A percentile compares a stretch with the other conserved stretches of the same genome.
Conservation (phyloP, 2,888 invertebrate species). For the Amphimallon solstitiale region DNA sequence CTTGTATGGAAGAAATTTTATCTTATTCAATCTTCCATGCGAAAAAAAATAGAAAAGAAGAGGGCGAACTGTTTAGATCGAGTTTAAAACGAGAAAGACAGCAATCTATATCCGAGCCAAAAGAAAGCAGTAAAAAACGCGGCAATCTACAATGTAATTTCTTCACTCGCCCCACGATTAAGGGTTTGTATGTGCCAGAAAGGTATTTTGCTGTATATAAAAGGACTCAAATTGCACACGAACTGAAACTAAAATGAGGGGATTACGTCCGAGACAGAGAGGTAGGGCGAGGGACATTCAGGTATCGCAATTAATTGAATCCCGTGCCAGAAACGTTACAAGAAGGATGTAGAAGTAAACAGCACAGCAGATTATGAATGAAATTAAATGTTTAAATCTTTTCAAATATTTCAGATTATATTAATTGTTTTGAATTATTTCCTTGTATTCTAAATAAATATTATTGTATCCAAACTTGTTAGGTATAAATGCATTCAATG, state of each 20-base stretch:
- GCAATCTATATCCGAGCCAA: no score
- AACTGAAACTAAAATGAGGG: constrained; percentile 11
- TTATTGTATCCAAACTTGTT: no score
- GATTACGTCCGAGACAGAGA: constrained; percentile 40
- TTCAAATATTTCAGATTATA: neutral
- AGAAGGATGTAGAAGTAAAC: neutral
- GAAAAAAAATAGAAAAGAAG: no score
- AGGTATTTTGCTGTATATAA: neutral
- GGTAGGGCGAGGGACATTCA: constrained; percentile 9
- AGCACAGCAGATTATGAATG: neutral
- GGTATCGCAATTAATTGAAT: constrained; percentile 49
- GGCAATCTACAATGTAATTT: constrained; percentile 18
- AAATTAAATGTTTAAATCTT: neutral
- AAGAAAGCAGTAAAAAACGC: neutral
- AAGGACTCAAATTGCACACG: neutral
- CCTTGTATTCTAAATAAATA: no score
- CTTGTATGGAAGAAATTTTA: no score
- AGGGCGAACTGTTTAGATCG: no score
- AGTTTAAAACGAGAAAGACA: no score
- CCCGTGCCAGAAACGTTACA: constrained; percentile 38
- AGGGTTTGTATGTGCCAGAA: no score
- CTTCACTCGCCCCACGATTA: neutral
- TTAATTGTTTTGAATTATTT: no score
- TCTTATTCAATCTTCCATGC: no score
- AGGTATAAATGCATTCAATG: no score